A percentile compares a stretch with the other conserved stretches of the same genome.
Conservation (phyloP, 2,888 invertebrate species). For the Drosophila infuscata region DNA sequence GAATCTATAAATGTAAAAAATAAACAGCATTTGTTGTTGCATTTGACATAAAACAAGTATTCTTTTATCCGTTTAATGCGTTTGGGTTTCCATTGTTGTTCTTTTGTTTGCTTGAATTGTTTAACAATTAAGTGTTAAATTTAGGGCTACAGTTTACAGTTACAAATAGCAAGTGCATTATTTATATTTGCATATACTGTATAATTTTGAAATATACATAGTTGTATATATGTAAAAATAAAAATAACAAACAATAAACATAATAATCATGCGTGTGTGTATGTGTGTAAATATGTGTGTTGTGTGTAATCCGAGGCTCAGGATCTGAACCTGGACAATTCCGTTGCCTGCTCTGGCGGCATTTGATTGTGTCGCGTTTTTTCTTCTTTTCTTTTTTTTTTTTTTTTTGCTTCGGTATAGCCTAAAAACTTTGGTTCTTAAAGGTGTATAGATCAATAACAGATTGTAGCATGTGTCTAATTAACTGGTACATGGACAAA, state of each 20-base stretch:
- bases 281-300: constrained; percentile 4
- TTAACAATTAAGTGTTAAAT: constrained; percentile 72
- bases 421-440: constrained; percentile 52
- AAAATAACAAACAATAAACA: constrained; percentile 73
- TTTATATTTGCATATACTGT: constrained; percentile 52
- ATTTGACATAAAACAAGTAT: constrained; percentile 67
- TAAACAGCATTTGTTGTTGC: constrained; percentile 58
- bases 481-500: constrained; percentile 19
- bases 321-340: constrained; percentile 5
- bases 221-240: constrained; percentile 47
- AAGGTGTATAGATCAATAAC: constrained; percentile 26
- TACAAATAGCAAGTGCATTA: constrained; percentile 55
- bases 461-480: constrained; percentile 18
- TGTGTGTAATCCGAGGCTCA: constrained; percentile 5
- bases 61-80: constrained; percentile 54
- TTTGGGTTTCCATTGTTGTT: constrained; percentile 34
- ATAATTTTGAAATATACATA: constrained; percentile 48
- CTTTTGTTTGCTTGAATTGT: constrained; percentile 39
- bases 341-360: background rate
- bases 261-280: constrained; percentile 50
- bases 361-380: constrained; percentile 21
- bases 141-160: constrained; percentile 61
- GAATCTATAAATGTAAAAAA: constrained; percentile 13
- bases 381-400: constrained; percentile 13
- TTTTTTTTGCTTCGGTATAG: constrained; percentile 14